A percentile compares a stretch with the other conserved stretches of the same genome.
Conservation (phyloP, 2,797 vertebrate species). For the Telmatherina bonti region DNA sequence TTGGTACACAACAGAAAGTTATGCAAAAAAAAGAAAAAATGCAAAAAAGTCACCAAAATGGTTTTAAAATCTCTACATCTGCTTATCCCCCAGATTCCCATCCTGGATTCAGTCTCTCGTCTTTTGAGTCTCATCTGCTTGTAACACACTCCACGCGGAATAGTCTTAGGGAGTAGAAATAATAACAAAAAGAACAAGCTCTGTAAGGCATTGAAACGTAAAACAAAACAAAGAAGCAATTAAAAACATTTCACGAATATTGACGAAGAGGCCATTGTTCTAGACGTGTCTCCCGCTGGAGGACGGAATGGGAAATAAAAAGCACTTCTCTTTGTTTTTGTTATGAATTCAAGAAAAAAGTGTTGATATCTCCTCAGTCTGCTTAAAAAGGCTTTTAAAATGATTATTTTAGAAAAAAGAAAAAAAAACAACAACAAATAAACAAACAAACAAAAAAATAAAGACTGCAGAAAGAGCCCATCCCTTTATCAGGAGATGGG, state of each 20-base stretch:
- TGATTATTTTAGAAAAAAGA: slow-evolving; percentile 85
- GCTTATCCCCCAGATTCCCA: slow-evolving; percentile 68
- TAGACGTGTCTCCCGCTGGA: slow-evolving; percentile 76
- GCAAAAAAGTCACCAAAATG: slow-evolving; percentile 64
- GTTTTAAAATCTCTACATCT: slow-evolving; percentile 74
- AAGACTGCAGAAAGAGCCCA: slow-evolving; percentile 82
- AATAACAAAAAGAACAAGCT: slow-evolving; percentile 73
- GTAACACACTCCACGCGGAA: slow-evolving; percentile 69
- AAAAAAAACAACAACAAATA: slow-evolving; percentile 25
- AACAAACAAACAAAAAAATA: slow-evolving; percentile 63
- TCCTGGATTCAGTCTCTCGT: slow-evolving; percentile 75
- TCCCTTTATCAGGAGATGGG: slow-evolving; percentile 67
- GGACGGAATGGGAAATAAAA: slow-evolving; percentile 85
- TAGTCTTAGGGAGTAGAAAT: slow-evolving; percentile 80
- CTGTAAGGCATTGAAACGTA: slow-evolving; percentile 84
- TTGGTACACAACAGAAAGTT: slow-evolving; percentile 74
- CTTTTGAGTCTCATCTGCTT: slow-evolving; percentile 65
- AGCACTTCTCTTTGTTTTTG: slow-evolving; percentile 83
- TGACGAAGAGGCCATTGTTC: slow-evolving; percentile 83
- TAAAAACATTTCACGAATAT: slow-evolving; percentile 81
- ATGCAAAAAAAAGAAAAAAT: slow-evolving; percentile 55
- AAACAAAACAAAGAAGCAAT: slow-evolving; percentile 81
- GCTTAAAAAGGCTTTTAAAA: slow-evolving; percentile 89
- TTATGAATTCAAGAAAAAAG: slow-evolving; percentile 83
- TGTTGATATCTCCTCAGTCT: slow-evolving; percentile 81